Evolutionary conservation across 2,113 vertebrate genomes (phyloP).

Genomic region (Archocentrus centrarchus): DNA sequence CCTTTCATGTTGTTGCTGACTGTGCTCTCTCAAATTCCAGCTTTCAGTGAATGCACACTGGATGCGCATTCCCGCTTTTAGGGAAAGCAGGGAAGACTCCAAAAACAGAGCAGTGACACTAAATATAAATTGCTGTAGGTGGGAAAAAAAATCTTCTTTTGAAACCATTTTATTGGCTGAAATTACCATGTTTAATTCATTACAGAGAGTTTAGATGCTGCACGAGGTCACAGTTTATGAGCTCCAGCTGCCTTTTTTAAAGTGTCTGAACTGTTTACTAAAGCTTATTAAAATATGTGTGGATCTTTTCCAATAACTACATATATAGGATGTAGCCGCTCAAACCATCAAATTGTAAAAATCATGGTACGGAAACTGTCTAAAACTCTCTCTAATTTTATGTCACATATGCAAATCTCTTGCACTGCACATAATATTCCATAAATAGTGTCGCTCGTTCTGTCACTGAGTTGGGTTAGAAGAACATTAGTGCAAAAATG

Average conservation of each 20-base stretch:
- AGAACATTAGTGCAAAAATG: not conserved
- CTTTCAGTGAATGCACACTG: not conserved
- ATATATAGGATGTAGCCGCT: no score
- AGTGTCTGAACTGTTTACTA: no score
- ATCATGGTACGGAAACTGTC: not conserved
- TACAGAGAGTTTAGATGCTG: not conserved
- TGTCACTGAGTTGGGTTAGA: not conserved
- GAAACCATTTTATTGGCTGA: not conserved
- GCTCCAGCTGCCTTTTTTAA: not conserved
- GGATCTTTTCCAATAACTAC: no score
- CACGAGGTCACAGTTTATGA: not conserved
- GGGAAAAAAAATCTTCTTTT: not conserved
- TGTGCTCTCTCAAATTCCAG: not conserved
- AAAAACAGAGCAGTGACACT: not conserved
- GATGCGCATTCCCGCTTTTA: not conserved
- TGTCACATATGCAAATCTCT: not conserved
- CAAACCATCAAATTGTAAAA: no score
- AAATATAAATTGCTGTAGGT: not conserved
- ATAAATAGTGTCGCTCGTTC: no score
- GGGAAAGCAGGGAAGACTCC: not conserved
- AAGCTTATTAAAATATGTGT: no score
- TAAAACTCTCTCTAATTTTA: not conserved
- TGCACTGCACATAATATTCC: not conserved
- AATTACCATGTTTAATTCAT: not conserved
- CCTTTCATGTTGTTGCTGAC: not conserved